Evolutionary conservation across 2,888 invertebrate genomes (phyloP), one percentile per base, ranked within the genome.

Genomic region (Drosophila anomalata): DNA sequence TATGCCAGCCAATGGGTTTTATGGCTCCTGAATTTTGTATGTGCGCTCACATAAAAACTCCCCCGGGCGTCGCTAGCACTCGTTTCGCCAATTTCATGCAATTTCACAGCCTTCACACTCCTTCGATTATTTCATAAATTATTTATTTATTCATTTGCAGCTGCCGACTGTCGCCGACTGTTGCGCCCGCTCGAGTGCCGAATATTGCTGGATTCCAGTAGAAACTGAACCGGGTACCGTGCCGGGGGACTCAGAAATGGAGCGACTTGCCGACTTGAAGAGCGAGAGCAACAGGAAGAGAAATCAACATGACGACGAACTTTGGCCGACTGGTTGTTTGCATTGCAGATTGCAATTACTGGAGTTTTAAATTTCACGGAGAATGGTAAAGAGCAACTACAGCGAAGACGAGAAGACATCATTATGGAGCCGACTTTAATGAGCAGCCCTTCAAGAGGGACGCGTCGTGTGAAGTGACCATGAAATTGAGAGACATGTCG

Each of bases 281-380:
- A 31, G 51, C 12, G 20, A 17, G 8, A 56, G 47, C 20, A 52
- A 58, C 46, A 31, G 50, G 22, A 33, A 31, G 20, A 22, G 41
- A 24, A 46, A 26, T 20, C 11, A 42, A 54, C 14, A 44, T 17
- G 48, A 29, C 48, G 50, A 75, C 42, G 66, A 79, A 67, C 72
- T 74, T 61, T 54, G 70, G 69, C 65, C 50, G 67, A 48, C 51
- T 36, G 36, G 36, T 76, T 76, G 75, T 79, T 81, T 81, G 79
- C 82, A 54, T 78, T 73, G 75, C 75, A 81, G 77, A 80, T 81
- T 87, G 83, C 83, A 86, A 83, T 78, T 86, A 81, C 75, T 75
- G 59, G 67, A 59, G 72, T 54, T 74, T 76, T 60, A 73, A 69
- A 66, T 73, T 76, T 55, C 57, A 50, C 57, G 41, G 36, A 69